Conservation (phyloP, 2,113 vertebrate species). For the Burhinus oedicnemus region DNA sequence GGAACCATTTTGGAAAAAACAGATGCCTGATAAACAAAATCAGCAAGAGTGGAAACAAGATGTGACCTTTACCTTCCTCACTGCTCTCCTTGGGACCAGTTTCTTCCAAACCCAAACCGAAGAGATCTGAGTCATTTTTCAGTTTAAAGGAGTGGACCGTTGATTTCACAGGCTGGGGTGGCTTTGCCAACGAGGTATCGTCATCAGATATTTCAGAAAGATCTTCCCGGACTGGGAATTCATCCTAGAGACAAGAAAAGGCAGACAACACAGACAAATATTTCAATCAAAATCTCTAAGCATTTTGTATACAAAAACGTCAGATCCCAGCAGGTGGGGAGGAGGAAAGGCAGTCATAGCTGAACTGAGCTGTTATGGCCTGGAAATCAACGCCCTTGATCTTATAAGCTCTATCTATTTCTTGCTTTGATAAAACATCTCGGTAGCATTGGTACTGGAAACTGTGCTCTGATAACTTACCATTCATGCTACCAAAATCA, state of each 20-base stretch:
- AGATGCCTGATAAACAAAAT: neutral
- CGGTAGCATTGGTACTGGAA: neutral
- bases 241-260: slow-evolving; percentile 68
- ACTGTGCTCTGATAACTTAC: neutral
- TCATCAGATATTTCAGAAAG: slow-evolving; percentile 89
- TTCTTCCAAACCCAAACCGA: slow-evolving; percentile 88
- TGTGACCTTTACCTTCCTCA: slow-evolving; percentile 79
- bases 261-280: neutral
- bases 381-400: neutral
- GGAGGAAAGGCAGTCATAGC: neutral
- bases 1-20: neutral
- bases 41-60: neutral
- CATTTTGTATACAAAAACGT: neutral
- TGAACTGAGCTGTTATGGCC: neutral
- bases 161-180: slow-evolving; percentile 70
- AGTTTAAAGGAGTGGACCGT: slow-evolving; percentile 79
- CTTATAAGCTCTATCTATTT: neutral
- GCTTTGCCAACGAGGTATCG: slow-evolving; percentile 68
- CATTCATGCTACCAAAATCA: neutral
- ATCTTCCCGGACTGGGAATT: slow-evolving; percentile 86
- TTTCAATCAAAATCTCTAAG: neutral
- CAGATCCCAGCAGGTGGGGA: neutral
- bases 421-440: neutral
- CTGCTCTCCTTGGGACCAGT: slow-evolving; percentile 81
- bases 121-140: slow-evolving; percentile 86